Base-by-base conservation (phyloP, 2,113 vertebrate species). In the rabbit (Oryctolagus cuniculus) region DNA sequence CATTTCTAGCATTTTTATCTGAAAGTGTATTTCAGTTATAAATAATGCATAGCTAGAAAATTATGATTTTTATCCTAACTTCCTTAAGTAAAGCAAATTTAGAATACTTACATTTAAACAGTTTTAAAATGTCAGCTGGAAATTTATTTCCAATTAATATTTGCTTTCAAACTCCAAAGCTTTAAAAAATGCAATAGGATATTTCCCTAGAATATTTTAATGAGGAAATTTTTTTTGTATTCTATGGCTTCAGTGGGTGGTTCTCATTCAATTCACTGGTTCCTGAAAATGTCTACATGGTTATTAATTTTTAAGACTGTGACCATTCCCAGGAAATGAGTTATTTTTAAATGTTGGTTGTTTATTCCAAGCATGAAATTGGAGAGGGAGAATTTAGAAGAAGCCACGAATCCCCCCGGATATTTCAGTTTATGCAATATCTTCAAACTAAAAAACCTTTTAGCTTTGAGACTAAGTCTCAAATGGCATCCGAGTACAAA, bases 291-390 rank as follows among this genome's bases (percentile, higher is more conserved):
- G 17, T 27, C 70, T 38, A 94, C 51, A 7, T 75, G 91, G 53
- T 10, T 90, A 75, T 63, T 90, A 74, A 91, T 90, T 92, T 96
- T 96, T 77, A 70, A 94, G 69, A 95, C 75, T 93, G 44, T 93
- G 82, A 69, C 77, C 69, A 87, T 73, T 89, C 34, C 69, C 49
- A 75, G 53, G 91, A 89, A 89, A 89, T 10, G 69, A 77, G 83
- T 74, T 84, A 84, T 83, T 96, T 96, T 93, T 92, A 74, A 94
- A 93, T 73, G 27, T 70, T 64, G n/a, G 49, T 78, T 94, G 51
- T 90, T 63, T 96, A 17, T 83, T 95, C 81, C 31, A 78, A 94
- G 51, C 73, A 72, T 92, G 73, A 89, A 95, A 51, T 81, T 91
- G 67, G 73, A 69, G 69, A 70, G 25, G 29, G 58, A 86, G 34